Percentiles rank a stretch among this genome's conserved stretches.
Conservation (phyloP, 2,888 invertebrate genomes). For the Mythimna loreyi region DNA sequence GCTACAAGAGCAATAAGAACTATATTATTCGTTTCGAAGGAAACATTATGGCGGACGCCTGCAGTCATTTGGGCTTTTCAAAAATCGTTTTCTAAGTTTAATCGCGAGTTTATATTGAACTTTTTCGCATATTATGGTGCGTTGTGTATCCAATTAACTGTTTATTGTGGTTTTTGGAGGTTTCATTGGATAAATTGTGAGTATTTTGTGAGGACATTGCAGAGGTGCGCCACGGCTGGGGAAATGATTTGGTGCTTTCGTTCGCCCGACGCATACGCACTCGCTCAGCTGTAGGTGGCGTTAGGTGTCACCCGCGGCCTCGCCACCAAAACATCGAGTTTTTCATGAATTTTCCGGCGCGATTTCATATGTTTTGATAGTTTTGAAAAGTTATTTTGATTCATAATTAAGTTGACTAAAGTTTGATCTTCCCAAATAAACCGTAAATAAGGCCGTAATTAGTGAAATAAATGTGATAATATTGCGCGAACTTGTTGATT, state of each 20-base stretch:
- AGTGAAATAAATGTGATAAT: constrained; percentile 75
- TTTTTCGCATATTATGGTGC: constrained; percentile 91
- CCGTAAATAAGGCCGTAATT: constrained; percentile 53
- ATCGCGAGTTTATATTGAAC: constrained; percentile 90
- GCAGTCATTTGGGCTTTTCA: constrained; percentile 90
- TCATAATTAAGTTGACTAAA: constrained; percentile 64
- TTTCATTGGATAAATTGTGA: constrained; percentile 88
- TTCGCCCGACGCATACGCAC: constrained; percentile 90
- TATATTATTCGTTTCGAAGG: constrained; percentile 91
- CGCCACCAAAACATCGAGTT: constrained; percentile 88
- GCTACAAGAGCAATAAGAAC: constrained; percentile 91
- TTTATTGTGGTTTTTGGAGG: constrained; percentile 89
- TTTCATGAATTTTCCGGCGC: constrained; percentile 90
- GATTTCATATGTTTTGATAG: constrained; percentile 81
- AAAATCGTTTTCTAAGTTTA: constrained; percentile 91
- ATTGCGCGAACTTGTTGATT: constrained; percentile 84
- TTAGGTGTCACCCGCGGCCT: constrained; percentile 84
- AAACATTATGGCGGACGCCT: constrained; percentile 91
- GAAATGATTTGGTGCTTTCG: constrained; percentile 92
- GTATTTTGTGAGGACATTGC: constrained; percentile 90
- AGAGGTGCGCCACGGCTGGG: constrained; percentile 91
- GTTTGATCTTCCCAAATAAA: constrained; percentile 61
- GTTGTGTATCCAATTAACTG: constrained; percentile 87
- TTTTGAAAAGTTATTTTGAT: constrained; percentile 76
- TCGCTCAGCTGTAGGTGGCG: constrained; percentile 91